These are phyloP conservation scores for Prosapia bicincta DNA, from an alignment of 2,888 invertebrate genomes.

Conservation along the genomic window DNA sequence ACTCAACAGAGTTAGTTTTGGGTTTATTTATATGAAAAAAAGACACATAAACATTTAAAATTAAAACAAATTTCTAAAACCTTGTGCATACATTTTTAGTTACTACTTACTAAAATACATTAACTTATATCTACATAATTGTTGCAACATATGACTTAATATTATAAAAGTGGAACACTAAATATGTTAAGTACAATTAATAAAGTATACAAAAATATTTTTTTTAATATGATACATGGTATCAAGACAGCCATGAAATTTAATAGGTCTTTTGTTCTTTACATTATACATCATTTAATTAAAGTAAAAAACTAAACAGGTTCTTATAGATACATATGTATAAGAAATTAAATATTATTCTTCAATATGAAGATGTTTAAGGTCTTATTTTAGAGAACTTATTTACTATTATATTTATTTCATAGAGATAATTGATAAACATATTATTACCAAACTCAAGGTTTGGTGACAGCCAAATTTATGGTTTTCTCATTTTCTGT, in stretches of 20 bases:
- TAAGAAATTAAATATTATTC: conserved; percentile 44
- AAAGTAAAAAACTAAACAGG: conserved; percentile 25
- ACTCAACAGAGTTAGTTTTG: background rate
- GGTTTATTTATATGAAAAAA: background rate
- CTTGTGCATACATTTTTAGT: background rate
- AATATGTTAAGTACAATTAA: conserved; percentile 35
- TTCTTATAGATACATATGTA: conserved; percentile 35
- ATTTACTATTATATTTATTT: conserved; percentile 34
- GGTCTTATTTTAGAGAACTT: conserved; percentile 34
- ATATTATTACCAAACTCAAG: conserved; percentile 15
- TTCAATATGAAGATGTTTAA: conserved; percentile 37
- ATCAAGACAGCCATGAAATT: conserved; percentile 41
- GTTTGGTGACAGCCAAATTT: background rate
- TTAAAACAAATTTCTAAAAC: background rate
- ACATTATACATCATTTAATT: conserved; percentile 19
- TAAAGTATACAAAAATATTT: conserved; percentile 47
- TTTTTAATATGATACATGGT: conserved; percentile 53
- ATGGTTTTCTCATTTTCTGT: background rate
- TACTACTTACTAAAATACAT: too few relatives aligned
- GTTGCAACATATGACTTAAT: conserved; percentile 9
- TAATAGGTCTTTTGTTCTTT: conserved; percentile 24
- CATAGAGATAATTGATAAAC: conserved; percentile 31
- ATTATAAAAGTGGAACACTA: conserved; percentile 10
- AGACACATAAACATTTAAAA: conserved; percentile 10
- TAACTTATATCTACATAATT: background rate